Conservation (phyloP, 2,888 invertebrate genomes). For the Cecidostiba fungosa region DNA sequence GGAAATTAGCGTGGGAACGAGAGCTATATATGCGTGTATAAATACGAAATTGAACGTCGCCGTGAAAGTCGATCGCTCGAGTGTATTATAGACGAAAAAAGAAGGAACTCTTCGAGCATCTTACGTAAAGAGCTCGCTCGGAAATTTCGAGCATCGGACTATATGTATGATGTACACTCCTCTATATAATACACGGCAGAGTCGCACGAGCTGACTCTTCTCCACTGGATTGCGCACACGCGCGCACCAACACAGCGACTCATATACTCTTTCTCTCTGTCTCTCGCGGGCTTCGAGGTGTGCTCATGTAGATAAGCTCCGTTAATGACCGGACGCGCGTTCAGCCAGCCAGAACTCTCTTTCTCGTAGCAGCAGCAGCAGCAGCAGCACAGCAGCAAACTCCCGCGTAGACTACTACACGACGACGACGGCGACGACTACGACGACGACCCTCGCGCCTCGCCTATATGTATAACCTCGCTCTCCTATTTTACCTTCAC, state of each 20-base stretch:
- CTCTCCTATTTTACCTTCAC: slow-evolving; percentile 68
- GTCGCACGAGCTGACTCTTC: slow-evolving; percentile 19
- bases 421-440: neutral
- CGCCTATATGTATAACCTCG: slow-evolving; percentile 64
- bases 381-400: slow-evolving; percentile 2
- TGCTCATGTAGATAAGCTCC: slow-evolving; percentile 81
- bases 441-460: slow-evolving; percentile 61
- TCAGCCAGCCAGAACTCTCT: slow-evolving; percentile 80
- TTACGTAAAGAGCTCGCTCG: slow-evolving; percentile 48
- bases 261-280: slow-evolving; percentile 15
- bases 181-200: neutral
- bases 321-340: slow-evolving; percentile 80
- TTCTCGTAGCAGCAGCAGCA: neutral
- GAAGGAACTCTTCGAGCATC: neutral
- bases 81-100: neutral
- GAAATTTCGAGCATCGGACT: slow-evolving; percentile 47
- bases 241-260: neutral
- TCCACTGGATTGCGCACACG: slow-evolving; percentile 17
- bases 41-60: neutral
- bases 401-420: slow-evolving; percentile 1
- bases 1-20: slow-evolving; percentile 52
- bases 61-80: neutral
- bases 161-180: slow-evolving; percentile 43
- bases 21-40: neutral
- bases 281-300: slow-evolving; percentile 74